Base-by-base conservation (phyloP, 2,797 vertebrate species). In the Sebastiscus tertius region DNA sequence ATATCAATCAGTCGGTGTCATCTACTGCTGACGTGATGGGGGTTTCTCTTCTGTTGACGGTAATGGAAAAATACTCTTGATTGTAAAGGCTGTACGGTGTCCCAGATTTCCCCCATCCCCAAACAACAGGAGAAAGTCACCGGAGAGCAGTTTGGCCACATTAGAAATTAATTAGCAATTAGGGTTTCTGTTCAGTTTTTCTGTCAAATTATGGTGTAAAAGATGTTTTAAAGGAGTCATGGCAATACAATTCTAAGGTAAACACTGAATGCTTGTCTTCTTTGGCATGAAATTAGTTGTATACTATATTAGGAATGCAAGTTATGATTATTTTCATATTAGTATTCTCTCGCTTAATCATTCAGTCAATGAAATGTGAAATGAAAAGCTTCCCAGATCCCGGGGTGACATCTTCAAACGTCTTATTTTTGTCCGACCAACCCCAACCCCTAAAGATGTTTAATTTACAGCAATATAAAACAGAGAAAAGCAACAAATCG, bases 71-170 rank as follows among this genome's bases (percentile, higher is more conserved):
- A 22, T n/a, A 52, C 8, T 65, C 75, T 12, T 14, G 29, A 65
- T 26, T 54, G 29, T 14, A 8, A 52, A 70, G 4, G 24, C 24
- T 20, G 12, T 11, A 24, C 6, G 4, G 18, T 36, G 49, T 73
- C 60, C 63, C 27, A 69, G 80, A 65, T 73, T 72, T 16, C 10
- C 5, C 13, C 46, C 18, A 4, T 29, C 54, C 54, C 52, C 4
- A 63, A 56, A 70, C 42, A 56, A 75, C 72, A 56, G 24, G 20
- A 58, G 56, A n/a, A 39, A 62, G 22, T 54, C 74, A 80, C n/a
- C 29, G 12, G 46, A 75, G 60, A 71, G 55, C 14, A 22, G 39
- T 33, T 27, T 4, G n/a, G 10, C 14, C n/a, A 42, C 55, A 27
- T 49, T 31, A 81, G 16, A 68, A 34, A 63, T 27, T 60, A 59